phyloP scores from a whole-genome alignment of 2,113 vertebrate genomes.

The Brachyhypopomus occidentalis region DNA sequence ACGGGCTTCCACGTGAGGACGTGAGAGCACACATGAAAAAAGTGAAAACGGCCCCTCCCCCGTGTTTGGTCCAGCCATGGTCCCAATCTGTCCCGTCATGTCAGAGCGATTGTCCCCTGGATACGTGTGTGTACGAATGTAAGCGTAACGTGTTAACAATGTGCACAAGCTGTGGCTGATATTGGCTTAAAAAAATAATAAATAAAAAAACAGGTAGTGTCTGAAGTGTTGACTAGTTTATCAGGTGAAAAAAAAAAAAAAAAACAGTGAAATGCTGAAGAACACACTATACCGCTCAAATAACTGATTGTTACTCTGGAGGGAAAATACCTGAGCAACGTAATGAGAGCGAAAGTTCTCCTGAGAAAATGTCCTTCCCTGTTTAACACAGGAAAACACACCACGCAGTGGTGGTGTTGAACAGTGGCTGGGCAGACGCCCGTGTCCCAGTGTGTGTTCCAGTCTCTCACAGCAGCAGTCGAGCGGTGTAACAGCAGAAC shows the following conservation, averaged over 20 bases:
- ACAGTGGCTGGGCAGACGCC: background rate
- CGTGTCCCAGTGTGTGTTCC: conserved; percentile 11
- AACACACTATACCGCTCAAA: background rate
- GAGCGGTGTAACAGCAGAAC: conserved; percentile 8
- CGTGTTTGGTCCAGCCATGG: conserved; percentile 27
- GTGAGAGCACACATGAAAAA: too few species aligned
- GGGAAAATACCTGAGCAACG: conserved; percentile 32
- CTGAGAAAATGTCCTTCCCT: conserved; percentile 20
- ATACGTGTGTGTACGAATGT: background rate
- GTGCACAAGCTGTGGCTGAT: background rate
- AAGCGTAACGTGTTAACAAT: background rate
- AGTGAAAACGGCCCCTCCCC: background rate
- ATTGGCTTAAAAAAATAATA: background rate
- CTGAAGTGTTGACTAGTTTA: background rate
- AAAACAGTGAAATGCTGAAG: background rate
- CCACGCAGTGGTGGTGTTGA: background rate
- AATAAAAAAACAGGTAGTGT: background rate
- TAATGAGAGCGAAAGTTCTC: background rate
- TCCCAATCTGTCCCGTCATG: background rate
- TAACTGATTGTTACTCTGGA: conserved; percentile 4
- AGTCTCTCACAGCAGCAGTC: background rate
- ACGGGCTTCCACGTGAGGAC: background rate
- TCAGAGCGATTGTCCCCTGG: conserved; percentile 22
- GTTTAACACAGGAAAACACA: conserved; percentile 16
- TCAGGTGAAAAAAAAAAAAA: background rate